Conservation (phyloP, 1,140 invertebrate genomes). For the Drosophila pruinosa region DNA sequence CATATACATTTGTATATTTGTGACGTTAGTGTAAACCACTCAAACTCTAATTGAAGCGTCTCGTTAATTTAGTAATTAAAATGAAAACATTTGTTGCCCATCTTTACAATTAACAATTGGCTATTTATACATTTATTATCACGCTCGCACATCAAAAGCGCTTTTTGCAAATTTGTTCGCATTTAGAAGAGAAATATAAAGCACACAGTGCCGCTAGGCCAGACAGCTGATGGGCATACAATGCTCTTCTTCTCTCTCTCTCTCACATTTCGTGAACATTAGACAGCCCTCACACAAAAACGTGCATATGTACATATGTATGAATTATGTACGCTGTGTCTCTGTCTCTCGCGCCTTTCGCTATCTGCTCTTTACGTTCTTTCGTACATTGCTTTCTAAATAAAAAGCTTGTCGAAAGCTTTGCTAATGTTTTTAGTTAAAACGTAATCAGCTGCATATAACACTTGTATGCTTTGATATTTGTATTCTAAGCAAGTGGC, state of each 20-base stretch:
- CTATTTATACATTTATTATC: slow-evolving; percentile 16
- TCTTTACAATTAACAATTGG: neutral
- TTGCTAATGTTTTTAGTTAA: slow-evolving; percentile 34
- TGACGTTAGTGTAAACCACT: neutral
- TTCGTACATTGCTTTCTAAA: neutral
- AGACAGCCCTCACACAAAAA: slow-evolving; percentile 20
- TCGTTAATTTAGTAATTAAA: slow-evolving; percentile 8
- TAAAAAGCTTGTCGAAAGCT: slow-evolving; percentile 51
- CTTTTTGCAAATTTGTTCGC: slow-evolving; percentile 1
- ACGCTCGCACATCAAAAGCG: neutral
- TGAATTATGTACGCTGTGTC: neutral
- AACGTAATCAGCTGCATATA: slow-evolving; percentile 49
- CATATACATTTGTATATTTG: neutral
- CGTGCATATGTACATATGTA: neutral
- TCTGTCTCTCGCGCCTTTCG: neutral
- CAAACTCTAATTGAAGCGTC: neutral
- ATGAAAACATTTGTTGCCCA: neutral
- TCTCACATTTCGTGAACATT: neutral
- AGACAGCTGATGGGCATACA: slow-evolving; percentile 49
- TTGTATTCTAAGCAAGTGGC: slow-evolving; percentile 11
- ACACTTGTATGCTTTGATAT: neutral
- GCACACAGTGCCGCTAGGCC: slow-evolving; percentile 10
- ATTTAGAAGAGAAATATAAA: slow-evolving; percentile 25
- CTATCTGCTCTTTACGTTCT: neutral
- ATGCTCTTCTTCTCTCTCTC: slow-evolving; percentile 22